Conservation (phyloP, 2,888 invertebrate species). For the Nineta flava region DNA sequence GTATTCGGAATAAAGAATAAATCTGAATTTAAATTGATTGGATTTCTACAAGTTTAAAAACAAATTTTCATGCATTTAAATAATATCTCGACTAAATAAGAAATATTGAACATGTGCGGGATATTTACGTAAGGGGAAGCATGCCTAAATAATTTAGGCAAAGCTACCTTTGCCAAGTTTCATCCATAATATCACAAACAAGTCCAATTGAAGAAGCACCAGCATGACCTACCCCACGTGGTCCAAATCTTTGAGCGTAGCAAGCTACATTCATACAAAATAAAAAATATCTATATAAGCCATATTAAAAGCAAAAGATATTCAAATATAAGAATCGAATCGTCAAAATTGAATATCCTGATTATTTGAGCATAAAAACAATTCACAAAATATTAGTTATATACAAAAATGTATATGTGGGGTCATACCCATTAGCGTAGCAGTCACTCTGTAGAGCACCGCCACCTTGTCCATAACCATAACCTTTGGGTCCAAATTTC, state of each 20-base stretch:
- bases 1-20: no score
- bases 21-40: no score
- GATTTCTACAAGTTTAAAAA: no score
- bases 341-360: neutral
- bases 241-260: slow-evolving; percentile 91
- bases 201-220: slow-evolving; percentile 72
- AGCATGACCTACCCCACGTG: slow-evolving; percentile 85
- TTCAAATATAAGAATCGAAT: neutral
- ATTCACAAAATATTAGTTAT: neutral
- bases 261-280: slow-evolving; percentile 46
- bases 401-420: neutral
- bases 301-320: neutral
- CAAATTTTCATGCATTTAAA: no score
- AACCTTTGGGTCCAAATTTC: slow-evolving; percentile 94
- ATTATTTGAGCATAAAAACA: neutral
- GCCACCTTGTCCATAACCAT: slow-evolving; percentile 94
- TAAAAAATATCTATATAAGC: neutral
- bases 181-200: slow-evolving; percentile 70
- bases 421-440: slow-evolving; percentile 64
- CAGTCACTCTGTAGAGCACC: slow-evolving; percentile 84
- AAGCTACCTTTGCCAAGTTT: slow-evolving; percentile 54
- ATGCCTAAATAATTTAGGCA: neutral
- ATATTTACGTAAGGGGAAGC: neutral
- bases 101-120: no score
- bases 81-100: no score